Base-by-base conservation (phyloP, 2,797 vertebrate species). In the Loris lydekkerianus region DNA sequence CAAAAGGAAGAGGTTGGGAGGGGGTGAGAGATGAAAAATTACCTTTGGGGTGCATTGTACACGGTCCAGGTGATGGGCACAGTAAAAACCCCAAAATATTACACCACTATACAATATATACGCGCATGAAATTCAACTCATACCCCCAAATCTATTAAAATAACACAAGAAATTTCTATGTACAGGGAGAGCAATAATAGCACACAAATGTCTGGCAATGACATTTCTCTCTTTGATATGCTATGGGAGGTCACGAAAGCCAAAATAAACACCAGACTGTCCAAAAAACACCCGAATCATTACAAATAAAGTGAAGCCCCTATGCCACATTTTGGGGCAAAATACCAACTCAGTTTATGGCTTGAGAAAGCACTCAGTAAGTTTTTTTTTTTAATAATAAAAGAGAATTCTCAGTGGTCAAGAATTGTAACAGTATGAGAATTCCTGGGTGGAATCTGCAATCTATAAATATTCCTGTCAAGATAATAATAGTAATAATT, bases 201-300 rank as follows among this genome's bases (percentile, higher is more conserved):
- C 20, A 92, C 20, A 76, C 25, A 69, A 96, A 86, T 34, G 91
- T 96, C 63, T 94, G 70, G 70, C 53, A 70, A 73, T 34, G 84
- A n/a, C 31, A 29, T 1, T 67, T 95, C 43, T 93, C 43, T 83
- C 72, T 96, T 95, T 87, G 77, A 88, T 94, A 67, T 46, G 40
- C n/a, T 31, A 7, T 7, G 63, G 31, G 63, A n/a, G 46, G 81
- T 90, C 18, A 37, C 7, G 29, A 84, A 82, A 67, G n/a, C 80
- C 95, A 96, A 94, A 92, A 75, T 40, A 92, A 95, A 96, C 61
- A 87, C 27, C 25, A 60, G 46, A 60, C 31, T 89, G 10, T 81
- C 73, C 91, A 34, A 81, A 94, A 83, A 69, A 15, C 34, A 73
- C 75, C 70, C 67, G n/a, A 81, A 70, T 73, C 80, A 89, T 85